Percentiles rank a stretch among this genome's conserved stretches.
These are phyloP conservation scores for Polypedilum vanderplanki DNA, from an alignment of 1,140 invertebrate genomes.

Conservation along the genomic window DNA sequence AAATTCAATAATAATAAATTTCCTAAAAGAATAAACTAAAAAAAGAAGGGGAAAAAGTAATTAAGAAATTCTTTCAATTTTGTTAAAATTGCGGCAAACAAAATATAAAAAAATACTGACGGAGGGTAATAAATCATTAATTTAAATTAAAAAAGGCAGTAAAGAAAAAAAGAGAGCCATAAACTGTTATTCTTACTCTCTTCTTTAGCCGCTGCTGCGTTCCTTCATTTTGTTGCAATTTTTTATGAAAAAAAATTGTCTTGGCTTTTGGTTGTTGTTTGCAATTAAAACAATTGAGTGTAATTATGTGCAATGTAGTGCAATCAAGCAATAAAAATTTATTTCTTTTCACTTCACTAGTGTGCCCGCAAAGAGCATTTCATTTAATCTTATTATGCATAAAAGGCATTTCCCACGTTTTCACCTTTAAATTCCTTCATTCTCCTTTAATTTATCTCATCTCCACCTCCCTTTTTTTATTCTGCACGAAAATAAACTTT, in stretches of 20 bases:
- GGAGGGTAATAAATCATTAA: conserved; percentile 26
- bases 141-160: conserved; percentile 26
- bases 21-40: no score
- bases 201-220: neutral
- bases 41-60: neutral
- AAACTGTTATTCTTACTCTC: conserved; percentile 4
- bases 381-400: neutral
- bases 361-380: neutral
- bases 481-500: neutral
- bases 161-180: conserved; percentile 3
- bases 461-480: conserved; percentile 11
- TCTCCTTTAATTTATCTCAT: conserved; percentile 20
- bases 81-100: conserved; percentile 6
- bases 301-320: neutral
- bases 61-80: conserved; percentile 28
- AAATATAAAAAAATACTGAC: neutral
- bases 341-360: neutral
- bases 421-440: conserved; percentile 22
- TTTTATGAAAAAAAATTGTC: neutral
- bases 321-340: neutral
- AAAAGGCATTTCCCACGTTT: conserved; percentile 24
- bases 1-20: neutral
- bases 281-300: conserved; percentile 19
- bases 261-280: neutral
- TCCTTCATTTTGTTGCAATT: neutral